phyloP scores from a whole-genome alignment of 2,888 invertebrate species.

The Heliconius aoede region DNA sequence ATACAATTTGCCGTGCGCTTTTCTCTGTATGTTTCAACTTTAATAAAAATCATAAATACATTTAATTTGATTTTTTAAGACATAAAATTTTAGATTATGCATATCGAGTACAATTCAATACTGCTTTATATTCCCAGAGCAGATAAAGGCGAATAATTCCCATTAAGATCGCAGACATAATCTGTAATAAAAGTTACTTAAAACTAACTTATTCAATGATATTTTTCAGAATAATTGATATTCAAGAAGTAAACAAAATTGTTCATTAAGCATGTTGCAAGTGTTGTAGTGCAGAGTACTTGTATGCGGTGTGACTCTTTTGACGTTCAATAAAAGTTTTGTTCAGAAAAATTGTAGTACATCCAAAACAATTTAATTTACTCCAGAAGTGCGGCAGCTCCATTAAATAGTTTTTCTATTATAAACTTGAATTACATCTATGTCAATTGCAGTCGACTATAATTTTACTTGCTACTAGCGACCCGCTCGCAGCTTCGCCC shows the following conservation, averaged over 20 bases:
- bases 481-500: no score
- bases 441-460: constrained; percentile 23
- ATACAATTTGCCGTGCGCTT: not conserved
- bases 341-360: constrained; percentile 36
- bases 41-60: no score
- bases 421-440: constrained; percentile 30
- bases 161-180: not conserved
- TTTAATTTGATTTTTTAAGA: no score
- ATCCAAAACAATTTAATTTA: constrained; percentile 42
- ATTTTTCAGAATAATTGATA: not conserved
- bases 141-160: not conserved
- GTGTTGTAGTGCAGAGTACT: constrained; percentile 29
- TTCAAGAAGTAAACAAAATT: constrained; percentile 33
- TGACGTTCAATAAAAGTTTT: constrained; percentile 45
- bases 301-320: constrained; percentile 38
- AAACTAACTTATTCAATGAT: not conserved
- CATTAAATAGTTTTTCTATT: constrained; percentile 41
- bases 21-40: not conserved
- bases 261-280: constrained; percentile 28
- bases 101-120: no score
- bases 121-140: no score
- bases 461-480: not conserved
- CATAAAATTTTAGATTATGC: no score
- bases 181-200: not conserved
- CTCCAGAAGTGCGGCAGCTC: constrained; percentile 35